A percentile compares a stretch with the other conserved stretches of the same genome.
Conservation (phyloP, 2,888 invertebrate species). For the Labia minor region DNA sequence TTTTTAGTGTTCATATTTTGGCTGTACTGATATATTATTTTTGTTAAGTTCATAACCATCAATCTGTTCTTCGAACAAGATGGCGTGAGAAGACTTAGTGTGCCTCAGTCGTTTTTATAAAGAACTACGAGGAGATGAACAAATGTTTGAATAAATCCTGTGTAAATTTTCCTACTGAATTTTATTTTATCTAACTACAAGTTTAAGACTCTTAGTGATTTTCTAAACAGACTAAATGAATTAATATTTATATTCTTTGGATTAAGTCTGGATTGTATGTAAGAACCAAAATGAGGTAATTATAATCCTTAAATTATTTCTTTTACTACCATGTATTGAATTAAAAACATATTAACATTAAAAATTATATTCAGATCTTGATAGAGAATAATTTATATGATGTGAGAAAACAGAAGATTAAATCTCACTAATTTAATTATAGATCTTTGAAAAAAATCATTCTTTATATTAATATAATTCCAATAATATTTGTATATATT, state of each 20-base stretch:
- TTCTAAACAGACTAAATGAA: neutral
- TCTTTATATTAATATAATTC: too few species aligned
- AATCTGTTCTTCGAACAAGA: conserved; percentile 1
- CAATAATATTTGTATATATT: too few species aligned
- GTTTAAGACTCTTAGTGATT: neutral
- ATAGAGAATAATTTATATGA: neutral
- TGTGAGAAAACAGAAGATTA: neutral
- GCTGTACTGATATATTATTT: too few species aligned
- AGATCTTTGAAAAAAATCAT: neutral
- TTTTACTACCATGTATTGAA: neutral
- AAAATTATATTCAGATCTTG: neutral
- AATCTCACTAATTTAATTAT: neutral
- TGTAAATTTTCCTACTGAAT: neutral
- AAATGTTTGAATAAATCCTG: conserved; percentile 22
- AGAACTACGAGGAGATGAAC: conserved; percentile 22
- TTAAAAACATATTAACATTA: neutral
- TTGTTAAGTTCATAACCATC: neutral
- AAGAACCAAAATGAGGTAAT: conserved; percentile 3
- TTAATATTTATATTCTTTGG: neutral
- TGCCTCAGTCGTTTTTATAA: neutral
- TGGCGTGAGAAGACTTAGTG: neutral
- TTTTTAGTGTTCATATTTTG: too few species aligned
- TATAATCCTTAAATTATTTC: neutral
- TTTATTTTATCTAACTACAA: neutral
- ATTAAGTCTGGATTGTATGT: neutral